phyloP scores from a whole-genome alignment of 2,113 vertebrate genomes.

The Pseudorectes ferrugineus region DNA sequence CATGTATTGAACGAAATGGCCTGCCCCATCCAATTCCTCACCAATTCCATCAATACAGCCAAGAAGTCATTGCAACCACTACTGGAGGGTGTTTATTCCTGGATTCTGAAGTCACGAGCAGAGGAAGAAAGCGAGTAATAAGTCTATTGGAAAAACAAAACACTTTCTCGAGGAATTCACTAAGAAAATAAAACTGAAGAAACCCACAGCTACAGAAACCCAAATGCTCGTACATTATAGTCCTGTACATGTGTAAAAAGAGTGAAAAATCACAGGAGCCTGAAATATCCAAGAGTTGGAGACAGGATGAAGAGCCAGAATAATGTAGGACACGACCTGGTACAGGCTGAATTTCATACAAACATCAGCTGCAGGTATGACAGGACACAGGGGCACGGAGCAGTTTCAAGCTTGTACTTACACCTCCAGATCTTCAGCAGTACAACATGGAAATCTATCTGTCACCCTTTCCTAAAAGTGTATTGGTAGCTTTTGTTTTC shows the following conservation, averaged over 20 bases:
- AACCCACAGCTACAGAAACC: background rate
- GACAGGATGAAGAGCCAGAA: background rate
- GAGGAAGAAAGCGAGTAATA: background rate
- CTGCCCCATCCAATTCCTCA: background rate
- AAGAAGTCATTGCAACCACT: background rate
- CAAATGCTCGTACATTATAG: rapidly evolving
- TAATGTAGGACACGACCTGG: rapidly evolving
- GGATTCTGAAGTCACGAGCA: background rate
- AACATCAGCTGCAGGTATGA: background rate
- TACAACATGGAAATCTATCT: background rate
- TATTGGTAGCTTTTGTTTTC: background rate
- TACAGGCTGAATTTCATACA: background rate
- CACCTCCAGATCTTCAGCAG: background rate
- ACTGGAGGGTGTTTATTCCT: background rate
- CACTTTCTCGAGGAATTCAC: background rate
- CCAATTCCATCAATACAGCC: background rate
- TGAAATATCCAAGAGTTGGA: background rate
- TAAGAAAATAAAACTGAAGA: background rate
- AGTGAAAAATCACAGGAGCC: background rate
- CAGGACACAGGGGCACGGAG: background rate
- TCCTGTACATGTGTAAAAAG: background rate
- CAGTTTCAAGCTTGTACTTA: background rate
- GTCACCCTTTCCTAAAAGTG: background rate
- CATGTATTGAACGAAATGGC: background rate
- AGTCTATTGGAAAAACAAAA: background rate